phyloP scores from a whole-genome alignment of 35 echinoderm and acorn worm genomes.

The Apostichopus californicus region DNA sequence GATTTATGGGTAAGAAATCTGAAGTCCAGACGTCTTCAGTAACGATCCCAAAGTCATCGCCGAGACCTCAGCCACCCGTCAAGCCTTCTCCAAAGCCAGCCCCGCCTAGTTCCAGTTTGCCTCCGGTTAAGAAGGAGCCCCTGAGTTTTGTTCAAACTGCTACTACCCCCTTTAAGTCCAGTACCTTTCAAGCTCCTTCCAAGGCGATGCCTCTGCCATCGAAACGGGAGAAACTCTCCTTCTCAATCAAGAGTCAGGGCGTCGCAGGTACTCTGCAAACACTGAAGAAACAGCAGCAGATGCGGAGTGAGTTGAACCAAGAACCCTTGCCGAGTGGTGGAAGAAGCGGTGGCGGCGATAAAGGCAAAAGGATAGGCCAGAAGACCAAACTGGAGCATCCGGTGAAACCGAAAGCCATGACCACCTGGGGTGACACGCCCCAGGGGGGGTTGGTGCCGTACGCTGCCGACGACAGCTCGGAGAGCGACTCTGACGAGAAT shows the following conservation, averaged over 20 bases:
- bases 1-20: not conserved
- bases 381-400: constrained; percentile 35
- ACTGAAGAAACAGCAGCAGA: constrained; percentile 20
- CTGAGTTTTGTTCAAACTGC: not conserved
- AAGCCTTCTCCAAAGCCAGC: constrained; percentile 2
- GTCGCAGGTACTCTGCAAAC: constrained; percentile 26
- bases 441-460: constrained; percentile 80
- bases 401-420: constrained; percentile 47
- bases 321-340: not conserved
- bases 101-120: not conserved
- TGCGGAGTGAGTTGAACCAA: constrained; percentile 18
- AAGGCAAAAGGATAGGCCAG: constrained; percentile 38
- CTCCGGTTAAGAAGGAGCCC: not conserved
- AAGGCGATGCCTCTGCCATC: constrained; percentile 48
- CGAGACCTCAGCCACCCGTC: constrained; percentile 30
- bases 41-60: not conserved
- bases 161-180: constrained; percentile 1
- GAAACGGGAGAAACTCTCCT: constrained; percentile 69
- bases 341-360: not conserved
- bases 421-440: not conserved
- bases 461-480: constrained; percentile 69
- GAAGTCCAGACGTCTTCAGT: not conserved
- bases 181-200: constrained; percentile 28
- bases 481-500: constrained; percentile 82
- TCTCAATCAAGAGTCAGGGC: constrained; percentile 65